These are phyloP conservation scores for Acanthiza pusilla DNA, from an alignment of 2,797 vertebrate species.

Conservation along the genomic window DNA sequence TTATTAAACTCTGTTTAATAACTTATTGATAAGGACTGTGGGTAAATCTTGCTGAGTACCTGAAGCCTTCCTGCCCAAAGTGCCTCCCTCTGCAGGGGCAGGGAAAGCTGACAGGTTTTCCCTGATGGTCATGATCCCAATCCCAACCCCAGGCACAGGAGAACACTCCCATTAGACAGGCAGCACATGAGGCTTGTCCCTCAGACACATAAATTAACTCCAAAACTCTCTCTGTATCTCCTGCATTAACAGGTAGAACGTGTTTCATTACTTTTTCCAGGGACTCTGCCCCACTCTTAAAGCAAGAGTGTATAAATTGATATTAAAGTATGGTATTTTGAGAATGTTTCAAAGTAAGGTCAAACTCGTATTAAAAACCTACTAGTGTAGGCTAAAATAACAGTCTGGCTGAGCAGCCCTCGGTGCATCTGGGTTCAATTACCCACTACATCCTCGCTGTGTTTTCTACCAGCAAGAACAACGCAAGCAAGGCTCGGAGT, in stretches of 20 bases:
- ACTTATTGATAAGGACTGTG: background rate
- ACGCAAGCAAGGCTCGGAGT: slow-evolving; percentile 75
- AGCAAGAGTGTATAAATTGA: slow-evolving; percentile 76
- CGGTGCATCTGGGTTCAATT: slow-evolving; percentile 95
- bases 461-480: slow-evolving; percentile 80
- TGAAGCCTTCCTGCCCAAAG: background rate
- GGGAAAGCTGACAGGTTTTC: background rate
- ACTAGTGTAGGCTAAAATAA: slow-evolving; percentile 95
- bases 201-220: slow-evolving; percentile 33
- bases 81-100: background rate
- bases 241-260: slow-evolving; percentile 59
- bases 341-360: slow-evolving; percentile 86
- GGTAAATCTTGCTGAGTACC: background rate
- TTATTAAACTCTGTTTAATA: background rate
- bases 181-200: background rate
- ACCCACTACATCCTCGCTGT: slow-evolving; percentile 86
- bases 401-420: slow-evolving; percentile 85
- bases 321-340: slow-evolving; percentile 85
- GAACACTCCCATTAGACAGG: background rate
- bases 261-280: slow-evolving; percentile 68
- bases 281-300: slow-evolving; percentile 47
- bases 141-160: background rate
- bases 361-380: slow-evolving; percentile 83
- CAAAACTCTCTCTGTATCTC: slow-evolving; percentile 22
- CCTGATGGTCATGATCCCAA: background rate